Evolutionary conservation across 2,113 vertebrate species (phyloP).

Genomic region (Athene cunicularia): DNA sequence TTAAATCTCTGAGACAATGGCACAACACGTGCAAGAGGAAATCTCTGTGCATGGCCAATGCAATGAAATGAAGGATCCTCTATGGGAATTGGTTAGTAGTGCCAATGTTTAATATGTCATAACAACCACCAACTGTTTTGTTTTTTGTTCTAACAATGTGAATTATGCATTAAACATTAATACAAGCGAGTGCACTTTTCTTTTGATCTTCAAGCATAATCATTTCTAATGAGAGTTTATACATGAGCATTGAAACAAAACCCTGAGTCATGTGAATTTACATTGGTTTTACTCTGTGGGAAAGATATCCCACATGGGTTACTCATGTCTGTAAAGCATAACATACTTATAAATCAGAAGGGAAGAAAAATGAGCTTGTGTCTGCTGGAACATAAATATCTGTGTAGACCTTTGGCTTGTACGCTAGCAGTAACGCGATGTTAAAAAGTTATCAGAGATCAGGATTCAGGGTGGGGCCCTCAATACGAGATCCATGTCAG

Average conservation of each 20-base stretch:
- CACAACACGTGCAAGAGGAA: background rate
- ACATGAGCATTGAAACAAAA: conserved; percentile 60
- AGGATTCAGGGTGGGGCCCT: background rate
- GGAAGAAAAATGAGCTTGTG: background rate
- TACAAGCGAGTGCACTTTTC: conserved; percentile 54
- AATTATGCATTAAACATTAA: conserved; percentile 67
- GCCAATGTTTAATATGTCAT: conserved; percentile 41
- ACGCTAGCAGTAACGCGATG: background rate
- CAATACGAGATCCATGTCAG: background rate
- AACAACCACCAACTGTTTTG: conserved; percentile 45
- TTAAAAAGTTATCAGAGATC: conserved; percentile 36
- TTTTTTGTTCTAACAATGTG: conserved; percentile 59
- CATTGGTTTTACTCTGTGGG: conserved; percentile 57
- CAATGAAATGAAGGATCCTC: conserved; percentile 19
- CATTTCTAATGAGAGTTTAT: conserved; percentile 67
- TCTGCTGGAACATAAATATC: conserved; percentile 12
- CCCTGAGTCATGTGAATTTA: conserved; percentile 66
- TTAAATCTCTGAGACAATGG: background rate
- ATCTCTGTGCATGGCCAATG: background rate
- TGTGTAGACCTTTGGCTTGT: background rate
- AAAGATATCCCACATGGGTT: conserved; percentile 54
- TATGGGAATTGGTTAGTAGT: conserved; percentile 22
- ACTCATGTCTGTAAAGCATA: conserved; percentile 43
- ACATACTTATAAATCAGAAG: conserved; percentile 32
- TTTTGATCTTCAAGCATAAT: conserved; percentile 63